Evolutionary conservation across 2,888 invertebrate species (phyloP), one percentile per base, ranked within the genome.

Genomic region (Zhengitettix transpicula): DNA sequence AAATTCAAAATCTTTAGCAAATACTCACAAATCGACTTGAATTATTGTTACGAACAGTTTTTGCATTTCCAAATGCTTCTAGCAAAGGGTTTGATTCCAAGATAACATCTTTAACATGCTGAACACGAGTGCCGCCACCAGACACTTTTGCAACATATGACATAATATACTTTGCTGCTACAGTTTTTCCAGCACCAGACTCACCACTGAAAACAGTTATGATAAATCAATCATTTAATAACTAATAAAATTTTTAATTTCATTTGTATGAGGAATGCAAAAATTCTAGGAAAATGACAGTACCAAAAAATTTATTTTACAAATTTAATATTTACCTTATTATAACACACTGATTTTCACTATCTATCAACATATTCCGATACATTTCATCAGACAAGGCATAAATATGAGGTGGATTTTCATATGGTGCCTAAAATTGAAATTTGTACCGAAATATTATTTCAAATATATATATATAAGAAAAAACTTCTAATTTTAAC

Each of bases 341-440:
- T 64, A 85, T 85, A 40, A 84, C 84, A 69, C 84, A 85, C 65
- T 85, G 84, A 65, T 78, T 81, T 69, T 84, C 84, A 65, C 74
- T 74, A 67, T 85, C 84, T 65, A 83, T 83, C 65, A 83, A 69
- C 83, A 85, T 82, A 69, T 84, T 84, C 64, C 84, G 74, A 70
- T 83, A 84, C 85, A 85, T 85, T 65, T 81, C 79, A 66, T 85
- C 84, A 1, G 84, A 80, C 58, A 84, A 69, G 1, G 83, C 83
- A 68, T 81, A 85, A 57, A 85, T 77, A 68, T 85, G 85, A 0
- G 85, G 85, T 42, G 83, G 82, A 70, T 84, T 84, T 71, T 85
- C 84, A 69, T 83, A 84, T 16, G 81, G 79, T 8, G 83, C 82
- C 82, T 82, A 65, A 52, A 70, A 67, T 60, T 62, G 62, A 42